A percentile compares a stretch with the other conserved stretches of the same genome.
Conservation (phyloP, 2,888 invertebrate species). For the Scaptomyza flava region DNA sequence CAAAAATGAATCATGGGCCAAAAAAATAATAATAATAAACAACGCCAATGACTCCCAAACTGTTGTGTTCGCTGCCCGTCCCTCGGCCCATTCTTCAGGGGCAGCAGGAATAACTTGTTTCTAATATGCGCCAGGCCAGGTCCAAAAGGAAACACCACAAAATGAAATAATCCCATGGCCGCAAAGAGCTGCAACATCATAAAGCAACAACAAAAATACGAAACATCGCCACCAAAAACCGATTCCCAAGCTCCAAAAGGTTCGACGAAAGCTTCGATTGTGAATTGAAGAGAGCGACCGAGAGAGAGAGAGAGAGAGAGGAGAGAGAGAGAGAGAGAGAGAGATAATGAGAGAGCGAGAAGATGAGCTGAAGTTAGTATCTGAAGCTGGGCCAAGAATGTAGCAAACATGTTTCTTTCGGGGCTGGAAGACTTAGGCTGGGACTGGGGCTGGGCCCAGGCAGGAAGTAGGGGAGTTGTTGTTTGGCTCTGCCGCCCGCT, state of each 20-base stretch:
- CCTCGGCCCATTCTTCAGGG: conserved; percentile 1
- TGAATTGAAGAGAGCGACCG: conserved; percentile 31
- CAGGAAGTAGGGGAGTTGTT: conserved; percentile 73
- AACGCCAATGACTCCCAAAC: conserved; percentile 56
- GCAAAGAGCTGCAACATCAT: conserved; percentile 47
- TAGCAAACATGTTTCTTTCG: conserved; percentile 77
- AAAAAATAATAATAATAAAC: conserved; percentile 2
- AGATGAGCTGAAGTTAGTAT: conserved; percentile 5
- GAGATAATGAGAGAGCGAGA: conserved; percentile 4
- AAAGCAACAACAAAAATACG: conserved; percentile 35
- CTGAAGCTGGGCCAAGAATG: conserved; percentile 70
- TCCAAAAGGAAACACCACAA: conserved; percentile 79
- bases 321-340: conserved; percentile 8
- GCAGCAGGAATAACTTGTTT: conserved; percentile 78
- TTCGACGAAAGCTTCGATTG: conserved; percentile 80
- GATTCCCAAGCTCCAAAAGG: conserved; percentile 79
- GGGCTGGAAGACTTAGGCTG: conserved; percentile 9
- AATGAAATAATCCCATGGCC: conserved; percentile 82
- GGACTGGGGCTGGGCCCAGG: conserved; percentile 40
- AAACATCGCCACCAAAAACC: conserved; percentile 63
- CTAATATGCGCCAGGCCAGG: conserved; percentile 64
- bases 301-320: conserved; percentile 12
- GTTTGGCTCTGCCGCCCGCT: conserved; percentile 60
- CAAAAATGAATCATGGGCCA: conserved; percentile 71
- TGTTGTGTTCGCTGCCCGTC: conserved; percentile 24